Conservation (phyloP, 2,113 vertebrate species). For the Mystacornis crossleyi region DNA sequence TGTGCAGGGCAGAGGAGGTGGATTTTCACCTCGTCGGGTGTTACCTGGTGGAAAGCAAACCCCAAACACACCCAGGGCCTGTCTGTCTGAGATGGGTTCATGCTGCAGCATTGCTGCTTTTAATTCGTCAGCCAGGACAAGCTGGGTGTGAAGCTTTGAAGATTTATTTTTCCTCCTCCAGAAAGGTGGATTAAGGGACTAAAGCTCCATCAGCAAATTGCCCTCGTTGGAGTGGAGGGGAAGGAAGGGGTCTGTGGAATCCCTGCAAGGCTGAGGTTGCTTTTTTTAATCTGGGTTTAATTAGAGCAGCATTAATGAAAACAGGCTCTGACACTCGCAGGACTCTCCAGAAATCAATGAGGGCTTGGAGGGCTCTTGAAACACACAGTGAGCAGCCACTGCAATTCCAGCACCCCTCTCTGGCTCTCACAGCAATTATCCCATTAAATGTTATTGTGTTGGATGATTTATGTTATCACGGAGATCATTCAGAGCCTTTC, state of each 20-base stretch:
- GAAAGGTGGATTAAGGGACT: conserved; percentile 14
- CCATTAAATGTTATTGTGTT: neutral
- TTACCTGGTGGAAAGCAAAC: neutral
- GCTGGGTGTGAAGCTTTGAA: neutral
- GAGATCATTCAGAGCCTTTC: neutral
- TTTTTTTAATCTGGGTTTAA: neutral
- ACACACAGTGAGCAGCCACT: neutral
- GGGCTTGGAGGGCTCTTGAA: neutral
- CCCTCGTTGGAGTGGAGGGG: neutral
- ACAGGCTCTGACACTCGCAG: neutral
- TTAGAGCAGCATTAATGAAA: conserved; percentile 25
- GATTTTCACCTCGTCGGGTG: neutral
- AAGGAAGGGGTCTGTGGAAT: neutral
- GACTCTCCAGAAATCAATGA: neutral
- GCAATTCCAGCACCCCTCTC: neutral
- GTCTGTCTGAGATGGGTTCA: neutral
- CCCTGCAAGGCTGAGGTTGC: neutral
- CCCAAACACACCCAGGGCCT: neutral
- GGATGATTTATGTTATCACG: neutral
- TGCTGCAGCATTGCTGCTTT: neutral
- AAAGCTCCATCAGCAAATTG: conserved; percentile 13
- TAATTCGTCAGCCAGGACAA: neutral
- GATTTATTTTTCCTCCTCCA: neutral
- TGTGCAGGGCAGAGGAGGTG: neutral
- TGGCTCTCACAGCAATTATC: neutral